Evolutionary conservation across 2,888 invertebrate species (phyloP).

Genomic region (Luperina nickerlii): DNA sequence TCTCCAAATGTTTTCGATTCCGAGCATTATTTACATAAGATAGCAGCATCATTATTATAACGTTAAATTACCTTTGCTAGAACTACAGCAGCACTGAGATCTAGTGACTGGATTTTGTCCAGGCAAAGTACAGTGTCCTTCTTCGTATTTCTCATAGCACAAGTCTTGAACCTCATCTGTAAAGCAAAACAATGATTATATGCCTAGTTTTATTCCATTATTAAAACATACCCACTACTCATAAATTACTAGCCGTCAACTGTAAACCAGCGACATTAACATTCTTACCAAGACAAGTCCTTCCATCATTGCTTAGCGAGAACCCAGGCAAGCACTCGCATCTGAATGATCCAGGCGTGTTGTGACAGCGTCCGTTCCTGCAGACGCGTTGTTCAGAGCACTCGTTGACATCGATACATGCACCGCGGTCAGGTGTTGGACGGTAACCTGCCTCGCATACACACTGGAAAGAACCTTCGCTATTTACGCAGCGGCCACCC

Average conservation of each 20-base stretch:
- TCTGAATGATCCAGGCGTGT: slow-evolving; percentile 94
- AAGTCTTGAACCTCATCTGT: slow-evolving; percentile 95
- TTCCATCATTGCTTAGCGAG: slow-evolving; percentile 94
- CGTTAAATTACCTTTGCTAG: slow-evolving; percentile 82
- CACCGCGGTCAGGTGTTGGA: slow-evolving; percentile 87
- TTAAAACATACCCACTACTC: not conserved
- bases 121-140: slow-evolving; percentile 94
- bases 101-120: slow-evolving; percentile 94
- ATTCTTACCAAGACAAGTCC: slow-evolving; percentile 93
- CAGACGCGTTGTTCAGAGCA: slow-evolving; percentile 94
- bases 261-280: not conserved
- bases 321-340: slow-evolving; percentile 95
- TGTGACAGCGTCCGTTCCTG: slow-evolving; percentile 94
- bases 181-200: slow-evolving; percentile 52
- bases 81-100: slow-evolving; percentile 96
- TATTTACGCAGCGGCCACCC: slow-evolving; percentile 95
- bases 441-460: slow-evolving; percentile 95
- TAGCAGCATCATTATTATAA: not conserved
- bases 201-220: not conserved
- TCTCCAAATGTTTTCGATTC: not conserved
- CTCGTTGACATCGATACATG: slow-evolving; percentile 89
- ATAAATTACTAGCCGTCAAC: not conserved
- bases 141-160: slow-evolving; percentile 94
- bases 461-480: slow-evolving; percentile 95
- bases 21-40: not conserved